phyloP scores from a whole-genome alignment of 2,888 invertebrate genomes.

The Trichogramma dendrolimi region DNA sequence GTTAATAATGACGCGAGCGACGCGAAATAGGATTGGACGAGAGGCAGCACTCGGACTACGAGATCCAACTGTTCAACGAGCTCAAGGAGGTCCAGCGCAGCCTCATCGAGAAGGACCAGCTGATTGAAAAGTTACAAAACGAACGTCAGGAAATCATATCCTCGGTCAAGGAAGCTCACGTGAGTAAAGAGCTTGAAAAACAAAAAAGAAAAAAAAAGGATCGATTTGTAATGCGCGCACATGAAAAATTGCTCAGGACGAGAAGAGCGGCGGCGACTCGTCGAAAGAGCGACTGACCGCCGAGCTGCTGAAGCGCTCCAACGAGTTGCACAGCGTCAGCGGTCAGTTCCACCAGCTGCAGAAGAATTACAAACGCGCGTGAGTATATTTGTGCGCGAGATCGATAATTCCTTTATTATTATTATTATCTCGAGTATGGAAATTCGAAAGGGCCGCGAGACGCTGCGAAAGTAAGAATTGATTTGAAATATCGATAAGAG shows the following conservation, averaged over 20 bases:
- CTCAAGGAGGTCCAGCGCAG: slow-evolving; percentile 50
- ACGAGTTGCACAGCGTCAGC: slow-evolving; percentile 39
- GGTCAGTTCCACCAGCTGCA: slow-evolving; percentile 33
- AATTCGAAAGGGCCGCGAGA: not conserved
- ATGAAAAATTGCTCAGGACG: slow-evolving; percentile 1
- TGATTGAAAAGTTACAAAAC: slow-evolving; percentile 50
- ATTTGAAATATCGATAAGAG: not conserved
- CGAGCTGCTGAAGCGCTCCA: slow-evolving; percentile 55
- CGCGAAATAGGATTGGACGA: slow-evolving; percentile 24
- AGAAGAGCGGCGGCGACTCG: slow-evolving; percentile 50
- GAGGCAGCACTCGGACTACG: slow-evolving; percentile 46
- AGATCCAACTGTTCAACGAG: slow-evolving; percentile 56
- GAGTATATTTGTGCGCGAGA: slow-evolving; percentile 12
- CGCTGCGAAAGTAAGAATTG: not conserved
- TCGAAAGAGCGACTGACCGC: slow-evolving; percentile 55
- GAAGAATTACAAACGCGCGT: slow-evolving; percentile 33
- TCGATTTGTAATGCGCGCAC: not conserved
- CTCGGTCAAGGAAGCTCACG: slow-evolving; percentile 51
- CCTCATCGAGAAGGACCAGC: slow-evolving; percentile 51
- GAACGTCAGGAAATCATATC: slow-evolving; percentile 57
- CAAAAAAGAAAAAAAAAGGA: not conserved
- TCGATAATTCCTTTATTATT: not conserved
- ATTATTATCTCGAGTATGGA: not conserved
- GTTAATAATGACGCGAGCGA: no score
- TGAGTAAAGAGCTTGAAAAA: slow-evolving; percentile 39